Percentiles rank a stretch among this genome's conserved stretches.
phyloP scores from a whole-genome alignment of 2,797 vertebrate genomes.

The Monodelphis domestica region DNA sequence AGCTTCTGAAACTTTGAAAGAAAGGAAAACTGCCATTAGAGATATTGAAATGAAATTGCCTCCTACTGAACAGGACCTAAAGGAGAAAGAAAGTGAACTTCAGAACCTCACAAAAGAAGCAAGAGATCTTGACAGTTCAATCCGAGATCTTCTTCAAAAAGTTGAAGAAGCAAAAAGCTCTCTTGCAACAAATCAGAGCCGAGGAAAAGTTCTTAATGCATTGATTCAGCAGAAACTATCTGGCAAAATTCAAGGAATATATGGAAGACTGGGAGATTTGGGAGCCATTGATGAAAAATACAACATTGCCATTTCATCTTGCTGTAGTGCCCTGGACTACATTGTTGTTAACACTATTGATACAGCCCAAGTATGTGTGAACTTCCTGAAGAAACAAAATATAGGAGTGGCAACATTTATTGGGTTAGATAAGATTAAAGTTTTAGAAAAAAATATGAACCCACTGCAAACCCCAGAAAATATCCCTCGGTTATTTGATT shows the following conservation, averaged over 20 bases:
- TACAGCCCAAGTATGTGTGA: conserved; percentile 95
- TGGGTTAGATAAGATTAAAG: conserved; percentile 96
- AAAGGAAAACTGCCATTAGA: conserved; percentile 90
- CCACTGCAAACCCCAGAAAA: conserved; percentile 92
- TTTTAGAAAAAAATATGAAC: conserved; percentile 90
- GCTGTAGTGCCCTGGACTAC: conserved; percentile 93
- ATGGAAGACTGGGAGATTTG: conserved; percentile 96
- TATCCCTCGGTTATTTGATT: conserved; percentile 93
- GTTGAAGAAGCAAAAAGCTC: conserved; percentile 96
- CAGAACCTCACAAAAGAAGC: conserved; percentile 88
- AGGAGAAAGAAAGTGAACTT: conserved; percentile 89
- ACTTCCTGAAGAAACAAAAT: conserved; percentile 92
- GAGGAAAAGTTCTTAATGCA: conserved; percentile 94
- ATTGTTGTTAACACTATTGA: conserved; percentile 97
- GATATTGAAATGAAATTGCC: conserved; percentile 90
- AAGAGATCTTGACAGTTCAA: conserved; percentile 79
- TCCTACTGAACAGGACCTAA: conserved; percentile 87
- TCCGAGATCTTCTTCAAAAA: conserved; percentile 92
- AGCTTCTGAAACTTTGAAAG: conserved; percentile 88
- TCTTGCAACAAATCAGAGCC: conserved; percentile 91
- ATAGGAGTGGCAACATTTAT: conserved; percentile 97
- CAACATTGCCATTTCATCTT: conserved; percentile 95
- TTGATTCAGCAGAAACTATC: conserved; percentile 94
- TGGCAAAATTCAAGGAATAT: conserved; percentile 93
- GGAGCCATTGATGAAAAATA: conserved; percentile 96